phyloP scores from a whole-genome alignment of 2,113 vertebrate species.

The Pollimyrus isidori region DNA sequence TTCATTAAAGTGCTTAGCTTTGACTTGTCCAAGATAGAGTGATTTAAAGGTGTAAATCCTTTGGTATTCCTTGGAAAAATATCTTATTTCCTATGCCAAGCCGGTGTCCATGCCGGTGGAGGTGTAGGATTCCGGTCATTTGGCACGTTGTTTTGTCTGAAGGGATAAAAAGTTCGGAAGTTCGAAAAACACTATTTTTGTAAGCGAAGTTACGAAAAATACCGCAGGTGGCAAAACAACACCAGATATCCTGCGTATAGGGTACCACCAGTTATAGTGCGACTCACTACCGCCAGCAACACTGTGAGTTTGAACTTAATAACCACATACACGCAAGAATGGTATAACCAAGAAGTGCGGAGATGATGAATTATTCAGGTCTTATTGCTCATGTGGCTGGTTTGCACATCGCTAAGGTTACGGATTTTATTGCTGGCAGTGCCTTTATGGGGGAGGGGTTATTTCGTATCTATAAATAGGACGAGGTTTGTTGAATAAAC shows the following conservation, averaged over 20 bases:
- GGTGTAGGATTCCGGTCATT: constrained; percentile 51
- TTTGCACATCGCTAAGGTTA: constrained; percentile 6
- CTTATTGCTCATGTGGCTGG: not conserved
- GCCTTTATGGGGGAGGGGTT: not conserved
- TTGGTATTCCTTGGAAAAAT: constrained; percentile 48
- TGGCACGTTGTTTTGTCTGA: constrained; percentile 59
- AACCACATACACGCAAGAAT: not conserved
- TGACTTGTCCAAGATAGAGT: constrained; percentile 41
- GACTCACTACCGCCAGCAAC: not conserved
- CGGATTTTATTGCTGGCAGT: not conserved
- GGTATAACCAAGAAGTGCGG: not conserved
- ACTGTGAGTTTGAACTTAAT: not conserved
- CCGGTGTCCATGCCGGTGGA: constrained; percentile 34
- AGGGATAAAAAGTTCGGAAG: constrained; percentile 50
- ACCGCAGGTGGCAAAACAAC: not conserved
- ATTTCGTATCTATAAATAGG: not conserved
- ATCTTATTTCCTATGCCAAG: constrained; percentile 42
- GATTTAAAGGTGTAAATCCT: constrained; percentile 61
- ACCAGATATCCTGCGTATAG: not conserved
- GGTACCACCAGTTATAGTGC: not conserved
- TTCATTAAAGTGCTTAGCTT: constrained; percentile 54
- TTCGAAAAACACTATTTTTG: constrained; percentile 21
- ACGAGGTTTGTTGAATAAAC: not conserved
- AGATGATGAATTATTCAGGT: constrained; percentile 1
- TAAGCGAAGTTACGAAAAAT: constrained; percentile 11